Conservation (phyloP, 2,113 vertebrate species). For the Callipepla californica region DNA sequence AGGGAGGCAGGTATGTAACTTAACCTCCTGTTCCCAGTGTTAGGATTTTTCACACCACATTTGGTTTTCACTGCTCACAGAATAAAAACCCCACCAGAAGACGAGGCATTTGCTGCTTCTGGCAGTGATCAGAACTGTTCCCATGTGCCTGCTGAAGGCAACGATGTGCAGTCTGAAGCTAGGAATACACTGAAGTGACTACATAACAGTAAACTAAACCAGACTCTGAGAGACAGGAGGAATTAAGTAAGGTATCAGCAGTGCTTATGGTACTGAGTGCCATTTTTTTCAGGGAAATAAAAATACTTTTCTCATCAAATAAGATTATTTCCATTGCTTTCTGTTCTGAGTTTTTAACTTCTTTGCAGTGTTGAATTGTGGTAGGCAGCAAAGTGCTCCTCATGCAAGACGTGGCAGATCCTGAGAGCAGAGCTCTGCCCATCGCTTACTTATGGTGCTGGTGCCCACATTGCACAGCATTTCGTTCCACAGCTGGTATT, state of each 20-base stretch:
- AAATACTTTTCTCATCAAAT: background rate
- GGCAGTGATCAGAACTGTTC: background rate
- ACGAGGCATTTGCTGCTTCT: background rate
- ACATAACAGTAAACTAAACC: background rate
- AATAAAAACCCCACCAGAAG: background rate
- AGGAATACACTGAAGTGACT: conserved; percentile 2
- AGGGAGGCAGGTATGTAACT: background rate
- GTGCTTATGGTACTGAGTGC: background rate
- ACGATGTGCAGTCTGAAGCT: background rate
- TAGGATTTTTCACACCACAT: background rate
- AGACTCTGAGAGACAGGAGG: background rate
- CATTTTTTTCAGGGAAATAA: background rate
- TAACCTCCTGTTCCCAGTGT: background rate
- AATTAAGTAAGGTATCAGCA: background rate
- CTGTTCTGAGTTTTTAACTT: background rate
- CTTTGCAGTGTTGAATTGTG: background rate
- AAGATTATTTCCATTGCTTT: background rate
- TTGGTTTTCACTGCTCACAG: background rate
- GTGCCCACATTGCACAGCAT: background rate
- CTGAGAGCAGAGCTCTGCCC: background rate
- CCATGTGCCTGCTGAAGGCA: background rate
- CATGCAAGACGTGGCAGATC: background rate
- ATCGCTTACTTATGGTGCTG: accelerated
- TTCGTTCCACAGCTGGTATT: background rate
- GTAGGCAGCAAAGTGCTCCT: accelerated